A percentile compares a stretch with the other conserved stretches of the same genome.
Evolutionary conservation across 2,113 vertebrate species (phyloP).

Genomic region (Perca flavescens): DNA sequence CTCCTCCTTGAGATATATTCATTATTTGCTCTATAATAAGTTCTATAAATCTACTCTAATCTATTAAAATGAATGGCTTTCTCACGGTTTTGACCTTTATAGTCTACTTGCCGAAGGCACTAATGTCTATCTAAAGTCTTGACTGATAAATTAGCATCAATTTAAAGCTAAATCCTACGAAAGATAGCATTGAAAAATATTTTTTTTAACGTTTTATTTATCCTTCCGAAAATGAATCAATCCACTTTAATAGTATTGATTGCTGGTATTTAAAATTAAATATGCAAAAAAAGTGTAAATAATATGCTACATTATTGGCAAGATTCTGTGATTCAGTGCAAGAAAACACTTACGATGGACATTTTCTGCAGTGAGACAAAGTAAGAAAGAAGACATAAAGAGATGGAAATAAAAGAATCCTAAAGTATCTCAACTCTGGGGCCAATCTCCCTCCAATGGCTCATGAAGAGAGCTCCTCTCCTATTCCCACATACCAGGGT

Average conservation of each 20-base stretch:
- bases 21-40: background rate
- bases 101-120: background rate
- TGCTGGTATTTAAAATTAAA: background rate
- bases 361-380: background rate
- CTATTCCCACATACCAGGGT: constrained; percentile 92
- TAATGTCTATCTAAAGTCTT: background rate
- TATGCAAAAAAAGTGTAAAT: background rate
- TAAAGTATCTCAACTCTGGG: constrained; percentile 65
- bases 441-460: constrained; percentile 83
- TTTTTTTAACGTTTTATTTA: background rate
- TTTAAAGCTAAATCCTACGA: background rate
- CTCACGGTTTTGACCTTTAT: background rate
- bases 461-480: constrained; percentile 87
- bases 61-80: background rate
- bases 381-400: constrained; percentile 32
- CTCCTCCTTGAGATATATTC: background rate
- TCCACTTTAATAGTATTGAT: background rate
- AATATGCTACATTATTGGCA: background rate
- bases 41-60: background rate
- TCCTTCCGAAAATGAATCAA: background rate
- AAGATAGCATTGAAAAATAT: background rate
- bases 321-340: background rate
- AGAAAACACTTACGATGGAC: background rate
- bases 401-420: constrained; percentile 59
- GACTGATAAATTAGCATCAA: background rate